phyloP scores from a whole-genome alignment of 2,797 vertebrate species.

The Propithecus perrieri region DNA sequence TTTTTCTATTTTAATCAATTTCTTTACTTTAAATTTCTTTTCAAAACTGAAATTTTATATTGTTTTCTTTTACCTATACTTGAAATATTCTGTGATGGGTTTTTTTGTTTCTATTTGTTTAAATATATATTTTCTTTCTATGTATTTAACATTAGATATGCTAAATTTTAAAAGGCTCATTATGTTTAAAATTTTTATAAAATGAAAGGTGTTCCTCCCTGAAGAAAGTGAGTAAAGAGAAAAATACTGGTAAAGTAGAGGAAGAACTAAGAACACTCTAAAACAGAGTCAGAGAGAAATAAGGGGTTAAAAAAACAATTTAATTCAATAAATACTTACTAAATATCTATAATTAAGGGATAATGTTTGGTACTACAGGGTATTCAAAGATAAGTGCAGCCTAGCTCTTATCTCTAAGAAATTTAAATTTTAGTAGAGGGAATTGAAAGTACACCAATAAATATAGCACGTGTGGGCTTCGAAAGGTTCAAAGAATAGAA shows the following conservation, averaged over 20 bases:
- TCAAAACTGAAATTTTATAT: not conserved
- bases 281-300: not conserved
- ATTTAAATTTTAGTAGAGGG: not conserved
- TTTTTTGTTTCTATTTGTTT: not conserved
- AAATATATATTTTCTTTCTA: not conserved
- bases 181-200: not conserved
- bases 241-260: not conserved
- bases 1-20: not conserved
- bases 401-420: not conserved
- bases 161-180: not conserved
- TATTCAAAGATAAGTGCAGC: not conserved
- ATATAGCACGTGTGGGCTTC: not conserved
- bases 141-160: not conserved
- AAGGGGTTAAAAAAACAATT: not conserved
- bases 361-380: not conserved
- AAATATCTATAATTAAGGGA: not conserved
- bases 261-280: not conserved
- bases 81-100: not conserved
- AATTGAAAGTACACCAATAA: slow-evolving; percentile 1
- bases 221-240: not conserved
- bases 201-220: not conserved
- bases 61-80: not conserved
- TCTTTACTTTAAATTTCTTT: slow-evolving; percentile 5
- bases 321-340: not conserved
- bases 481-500: not conserved